Conservation (phyloP, 2,888 invertebrate genomes). For the Leptopterna dolabrata region DNA sequence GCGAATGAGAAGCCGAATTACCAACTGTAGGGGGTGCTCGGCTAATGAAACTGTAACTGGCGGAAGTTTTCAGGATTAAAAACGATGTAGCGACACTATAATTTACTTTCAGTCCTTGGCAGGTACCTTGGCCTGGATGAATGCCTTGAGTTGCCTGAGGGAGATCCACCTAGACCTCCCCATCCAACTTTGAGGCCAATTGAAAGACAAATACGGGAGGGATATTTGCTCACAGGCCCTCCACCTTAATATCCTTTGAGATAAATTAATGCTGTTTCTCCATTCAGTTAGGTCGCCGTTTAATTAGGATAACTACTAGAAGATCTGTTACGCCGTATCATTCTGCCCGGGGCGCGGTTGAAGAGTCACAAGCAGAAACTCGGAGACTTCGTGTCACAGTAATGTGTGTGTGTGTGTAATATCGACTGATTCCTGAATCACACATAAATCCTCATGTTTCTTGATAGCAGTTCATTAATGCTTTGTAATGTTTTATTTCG, state of each 20-base stretch:
- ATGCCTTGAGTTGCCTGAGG: neutral
- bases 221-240: neutral
- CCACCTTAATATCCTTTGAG: neutral
- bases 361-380: too few relatives aligned
- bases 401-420: too few relatives aligned
- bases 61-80: neutral
- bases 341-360: too few relatives aligned
- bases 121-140: neutral
- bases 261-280: neutral
- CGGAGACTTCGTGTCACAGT: too few relatives aligned
- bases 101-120: neutral
- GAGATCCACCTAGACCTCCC: neutral
- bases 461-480: too few relatives aligned
- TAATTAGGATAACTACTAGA: neutral
- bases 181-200: neutral
- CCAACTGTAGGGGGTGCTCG: neutral
- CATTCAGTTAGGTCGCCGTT: neutral
- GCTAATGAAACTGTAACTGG: neutral
- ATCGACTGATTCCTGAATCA: too few relatives aligned
- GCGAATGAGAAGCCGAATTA: neutral
- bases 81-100: neutral
- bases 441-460: too few relatives aligned
- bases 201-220: neutral
- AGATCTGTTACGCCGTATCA: too few relatives aligned
- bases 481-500: too few relatives aligned